Percentiles rank a stretch among this genome's conserved stretches.
Evolutionary conservation across 2,888 invertebrate genomes (phyloP).

Genomic region (Scaptodrosophila latifasciaeformis): DNA sequence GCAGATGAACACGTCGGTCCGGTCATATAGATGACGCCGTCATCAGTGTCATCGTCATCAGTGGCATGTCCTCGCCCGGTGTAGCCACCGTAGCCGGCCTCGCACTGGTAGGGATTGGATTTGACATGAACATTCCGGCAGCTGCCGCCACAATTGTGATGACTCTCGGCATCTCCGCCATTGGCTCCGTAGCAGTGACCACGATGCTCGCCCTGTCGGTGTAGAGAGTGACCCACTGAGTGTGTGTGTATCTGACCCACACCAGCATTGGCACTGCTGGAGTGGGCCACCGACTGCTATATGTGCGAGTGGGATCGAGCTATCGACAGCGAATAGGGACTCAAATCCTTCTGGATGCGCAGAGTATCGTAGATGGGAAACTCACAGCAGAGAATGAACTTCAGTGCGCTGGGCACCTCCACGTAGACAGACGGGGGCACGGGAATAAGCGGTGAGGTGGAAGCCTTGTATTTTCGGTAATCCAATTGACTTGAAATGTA

Average conservation of each 20-base stretch:
- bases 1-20: slow-evolving; percentile 49
- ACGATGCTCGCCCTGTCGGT: slow-evolving; percentile 44
- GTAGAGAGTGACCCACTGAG: slow-evolving; percentile 49
- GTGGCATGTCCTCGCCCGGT: slow-evolving; percentile 23
- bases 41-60: slow-evolving; percentile 69
- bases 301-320: slow-evolving; percentile 75
- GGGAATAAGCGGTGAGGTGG: slow-evolving; percentile 92
- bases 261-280: slow-evolving; percentile 67
- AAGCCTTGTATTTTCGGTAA: slow-evolving; percentile 90
- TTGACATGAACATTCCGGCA: slow-evolving; percentile 71
- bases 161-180: slow-evolving; percentile 68
- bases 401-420: slow-evolving; percentile 88
- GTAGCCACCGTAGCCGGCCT: slow-evolving; percentile 71
- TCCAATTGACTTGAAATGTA: slow-evolving; percentile 81
- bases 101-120: slow-evolving; percentile 73
- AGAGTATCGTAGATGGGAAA: slow-evolving; percentile 88
- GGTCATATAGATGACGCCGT: slow-evolving; percentile 70
- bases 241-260: slow-evolving; percentile 47
- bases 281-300: slow-evolving; percentile 75
- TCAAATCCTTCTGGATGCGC: slow-evolving; percentile 76
- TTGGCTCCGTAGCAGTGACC: slow-evolving; percentile 71
- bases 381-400: slow-evolving; percentile 90
- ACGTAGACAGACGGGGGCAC: slow-evolving; percentile 90
- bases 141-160: slow-evolving; percentile 70
- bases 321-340: slow-evolving; percentile 73